Evolutionary conservation across 2,113 vertebrate species (phyloP).

Genomic region (Piaya cayana): DNA sequence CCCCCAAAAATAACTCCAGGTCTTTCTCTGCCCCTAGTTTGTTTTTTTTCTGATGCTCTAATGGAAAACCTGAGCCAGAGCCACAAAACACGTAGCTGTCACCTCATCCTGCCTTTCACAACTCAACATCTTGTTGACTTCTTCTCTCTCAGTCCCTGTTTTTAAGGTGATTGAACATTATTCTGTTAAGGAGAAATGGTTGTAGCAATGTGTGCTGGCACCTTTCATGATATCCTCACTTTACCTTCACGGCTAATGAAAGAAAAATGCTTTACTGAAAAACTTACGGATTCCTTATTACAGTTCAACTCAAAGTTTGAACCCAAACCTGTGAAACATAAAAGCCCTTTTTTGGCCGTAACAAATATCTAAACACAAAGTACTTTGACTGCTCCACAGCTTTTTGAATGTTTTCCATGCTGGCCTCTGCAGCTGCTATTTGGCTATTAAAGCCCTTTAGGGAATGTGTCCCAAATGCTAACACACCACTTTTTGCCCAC

Average conservation of each 20-base stretch:
- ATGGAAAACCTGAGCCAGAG: slow-evolving; percentile 3
- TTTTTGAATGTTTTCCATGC: not conserved
- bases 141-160: not conserved
- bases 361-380: not conserved
- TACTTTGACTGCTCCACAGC: not conserved
- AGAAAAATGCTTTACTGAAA: slow-evolving; percentile 40
- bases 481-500: not conserved
- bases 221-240: slow-evolving; percentile 10
- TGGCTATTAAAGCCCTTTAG: slow-evolving; percentile 1
- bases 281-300: slow-evolving; percentile 5
- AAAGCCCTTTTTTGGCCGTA: not conserved
- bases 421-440: slow-evolving; percentile 14
- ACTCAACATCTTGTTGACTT: not conserved
- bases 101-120: not conserved
- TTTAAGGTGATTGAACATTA: not conserved
- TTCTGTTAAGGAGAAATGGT: not conserved
- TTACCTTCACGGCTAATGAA: slow-evolving; percentile 30
- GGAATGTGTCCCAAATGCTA: not conserved
- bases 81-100: not conserved
- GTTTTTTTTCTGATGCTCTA: not conserved
- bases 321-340: slow-evolving; percentile 28
- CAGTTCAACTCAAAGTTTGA: slow-evolving; percentile 26
- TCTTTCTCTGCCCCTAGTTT: not conserved
- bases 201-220: slow-evolving; percentile 19
- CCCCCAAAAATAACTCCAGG: not conserved